Conservation (phyloP, 2,888 invertebrate species). For the Celastrina argiolus region DNA sequence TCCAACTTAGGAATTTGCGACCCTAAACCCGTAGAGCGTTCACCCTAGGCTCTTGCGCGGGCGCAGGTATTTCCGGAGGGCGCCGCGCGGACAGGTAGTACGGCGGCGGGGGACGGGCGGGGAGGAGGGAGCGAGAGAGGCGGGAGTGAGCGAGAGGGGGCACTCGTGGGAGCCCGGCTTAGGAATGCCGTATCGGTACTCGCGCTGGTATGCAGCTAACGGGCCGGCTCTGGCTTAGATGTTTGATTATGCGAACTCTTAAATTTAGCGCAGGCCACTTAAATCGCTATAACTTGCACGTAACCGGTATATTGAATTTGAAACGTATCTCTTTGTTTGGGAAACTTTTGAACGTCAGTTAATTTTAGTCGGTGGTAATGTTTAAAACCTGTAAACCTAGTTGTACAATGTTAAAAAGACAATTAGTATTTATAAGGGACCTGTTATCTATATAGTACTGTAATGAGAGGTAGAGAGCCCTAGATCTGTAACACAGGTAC, state of each 20-base stretch:
- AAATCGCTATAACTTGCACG: constrained; percentile 17
- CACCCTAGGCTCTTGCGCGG: constrained; percentile 61
- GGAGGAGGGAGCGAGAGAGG: constrained; percentile 27
- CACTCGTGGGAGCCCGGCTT: constrained; percentile 51
- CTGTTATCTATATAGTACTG: too few species aligned
- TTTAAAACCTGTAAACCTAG: too few species aligned
- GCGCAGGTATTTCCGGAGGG: constrained; percentile 61
- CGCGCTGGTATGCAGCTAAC: constrained; percentile 46
- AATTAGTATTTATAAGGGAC: too few species aligned
- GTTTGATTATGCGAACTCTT: constrained; percentile 31
- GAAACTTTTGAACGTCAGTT: not conserved
- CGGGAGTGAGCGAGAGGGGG: constrained; percentile 25
- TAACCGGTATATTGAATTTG: constrained; percentile 4
- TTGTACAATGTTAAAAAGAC: too few species aligned
- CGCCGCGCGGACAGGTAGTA: constrained; percentile 34
- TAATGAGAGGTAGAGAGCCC: too few species aligned
- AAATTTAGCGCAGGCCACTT: constrained; percentile 28
- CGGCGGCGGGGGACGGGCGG: constrained; percentile 29
- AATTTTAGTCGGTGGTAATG: not conserved
- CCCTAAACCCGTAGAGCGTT: constrained; percentile 47
- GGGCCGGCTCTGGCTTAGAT: constrained; percentile 35
- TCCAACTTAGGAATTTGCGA: constrained; percentile 39
- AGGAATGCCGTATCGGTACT: constrained; percentile 52
- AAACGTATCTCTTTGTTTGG: constrained; percentile 12
- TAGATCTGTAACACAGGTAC: too few species aligned